Conservation (phyloP, 2,888 invertebrate species). For the Venustoraphidia nigricollis region DNA sequence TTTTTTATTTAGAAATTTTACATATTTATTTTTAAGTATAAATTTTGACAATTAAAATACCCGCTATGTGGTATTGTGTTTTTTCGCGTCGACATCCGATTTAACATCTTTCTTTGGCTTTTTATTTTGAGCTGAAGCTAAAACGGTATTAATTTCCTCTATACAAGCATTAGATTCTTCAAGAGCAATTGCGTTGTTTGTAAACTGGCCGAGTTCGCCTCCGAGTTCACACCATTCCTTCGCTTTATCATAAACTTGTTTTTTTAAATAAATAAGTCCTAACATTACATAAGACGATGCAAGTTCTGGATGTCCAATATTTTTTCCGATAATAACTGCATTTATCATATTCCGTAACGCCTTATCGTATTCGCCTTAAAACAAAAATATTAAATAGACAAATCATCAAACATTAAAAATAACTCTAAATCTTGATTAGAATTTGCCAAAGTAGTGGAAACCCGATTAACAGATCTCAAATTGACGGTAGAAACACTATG, state of each 20-base stretch:
- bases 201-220: constrained; percentile 19
- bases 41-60: too few species aligned
- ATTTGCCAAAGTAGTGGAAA: too few species aligned
- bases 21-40: too few species aligned
- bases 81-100: too few species aligned
- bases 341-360: constrained; percentile 27
- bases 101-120: too few species aligned
- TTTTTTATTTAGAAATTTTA: too few species aligned
- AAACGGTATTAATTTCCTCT: neutral
- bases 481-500: too few species aligned
- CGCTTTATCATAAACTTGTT: constrained; percentile 23
- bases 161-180: constrained; percentile 1
- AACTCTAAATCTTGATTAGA: too few species aligned
- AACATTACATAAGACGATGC: constrained; percentile 27
- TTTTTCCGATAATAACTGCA: constrained; percentile 27
- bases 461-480: too few species aligned
- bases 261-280: constrained; percentile 24
- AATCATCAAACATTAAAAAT: too few species aligned
- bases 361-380: constrained; percentile 24
- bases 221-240: constrained; percentile 24
- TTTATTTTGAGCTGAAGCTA: neutral
- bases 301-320: constrained; percentile 28
- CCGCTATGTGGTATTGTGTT: too few species aligned
- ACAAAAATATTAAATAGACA: constrained; percentile 7
- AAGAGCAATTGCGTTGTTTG: neutral